phyloP scores from a whole-genome alignment of 2,888 invertebrate genomes.

The Ennomos erosarius region DNA sequence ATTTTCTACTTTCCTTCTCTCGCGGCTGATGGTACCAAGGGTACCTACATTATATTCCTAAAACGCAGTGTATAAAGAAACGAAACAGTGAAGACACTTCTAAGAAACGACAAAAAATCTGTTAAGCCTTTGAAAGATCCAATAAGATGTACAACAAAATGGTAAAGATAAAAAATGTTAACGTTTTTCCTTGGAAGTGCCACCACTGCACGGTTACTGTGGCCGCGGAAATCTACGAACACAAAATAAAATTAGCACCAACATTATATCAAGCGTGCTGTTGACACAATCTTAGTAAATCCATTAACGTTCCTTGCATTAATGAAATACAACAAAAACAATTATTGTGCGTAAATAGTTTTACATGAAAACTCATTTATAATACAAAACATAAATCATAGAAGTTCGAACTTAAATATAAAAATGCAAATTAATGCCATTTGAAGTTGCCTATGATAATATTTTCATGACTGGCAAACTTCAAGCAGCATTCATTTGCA shows the following conservation, averaged over 20 bases:
- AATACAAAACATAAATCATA: too few relatives aligned
- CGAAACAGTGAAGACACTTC: constrained; percentile 37
- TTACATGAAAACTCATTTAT: not conserved
- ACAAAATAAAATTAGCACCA: constrained; percentile 67
- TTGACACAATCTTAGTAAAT: constrained; percentile 21
- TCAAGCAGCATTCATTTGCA: too few relatives aligned
- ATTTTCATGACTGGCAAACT: too few relatives aligned
- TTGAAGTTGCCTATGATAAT: too few relatives aligned
- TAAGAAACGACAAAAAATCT: constrained; percentile 16
- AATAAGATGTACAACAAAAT: not conserved
- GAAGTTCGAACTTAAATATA: too few relatives aligned
- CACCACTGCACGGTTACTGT: constrained; percentile 2
- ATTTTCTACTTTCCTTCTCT: constrained; percentile 55
- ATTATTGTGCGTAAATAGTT: constrained; percentile 19
- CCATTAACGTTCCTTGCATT: not conserved
- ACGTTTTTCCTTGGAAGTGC: not conserved
- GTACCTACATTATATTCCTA: not conserved
- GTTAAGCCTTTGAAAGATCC: too few relatives aligned
- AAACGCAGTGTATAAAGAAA: constrained; percentile 4
- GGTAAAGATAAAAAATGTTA: not conserved
- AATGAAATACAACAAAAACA: not conserved
- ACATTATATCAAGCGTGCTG: constrained; percentile 35
- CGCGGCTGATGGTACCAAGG: constrained; percentile 31
- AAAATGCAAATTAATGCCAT: too few relatives aligned
- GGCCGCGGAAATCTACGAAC: constrained; percentile 50